Evolutionary conservation across 1,140 invertebrate species (phyloP), one percentile per base, ranked within the genome.

Genomic region (Sycobia sp.): DNA sequence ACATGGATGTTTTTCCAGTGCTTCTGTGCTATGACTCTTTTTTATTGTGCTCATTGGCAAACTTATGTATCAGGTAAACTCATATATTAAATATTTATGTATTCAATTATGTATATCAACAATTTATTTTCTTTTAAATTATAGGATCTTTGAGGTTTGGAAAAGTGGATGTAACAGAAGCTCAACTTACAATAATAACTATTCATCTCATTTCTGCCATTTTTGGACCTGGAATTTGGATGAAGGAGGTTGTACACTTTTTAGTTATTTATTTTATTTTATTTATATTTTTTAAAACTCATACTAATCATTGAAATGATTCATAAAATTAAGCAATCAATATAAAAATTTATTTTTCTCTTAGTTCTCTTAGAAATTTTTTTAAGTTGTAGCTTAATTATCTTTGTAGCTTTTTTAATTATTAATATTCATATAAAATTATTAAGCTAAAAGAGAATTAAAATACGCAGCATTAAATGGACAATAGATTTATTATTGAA

Each of bases 31-130:
- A 92, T 96, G 80, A 91, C 91, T 13, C 80, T 99, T 47, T 99
- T 99, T 83, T 99, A 99, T 82, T 94, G 92, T 80, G 97, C 97
- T 2, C 98, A 99, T 81, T 99, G 97, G 98, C 96, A 98, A 78
- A 97, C 96, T 0, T 99, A 99, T 83, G 96, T 99, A 22, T 97
- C 93, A 71, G 92, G 93, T 81, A 88, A 46, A 18, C 18, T 29
- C 5, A 22, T 34, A n/a, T 25, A 27, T 14, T 27, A 16, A 9
- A 16, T 27, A 14, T 27, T 34, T 32, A 55, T 18, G 5, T 3
- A 25, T 4, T 14, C 25, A 25, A 27, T 27, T 25, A 47, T 27
- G n/a, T n/a, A n/a, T 47, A 47, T 11, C 39, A 11, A 53, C 38
- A 22, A 25, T n/a, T 41, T n/a, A 41, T 36, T 29, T 18, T 41